These are phyloP conservation scores for Labrus mixtus DNA, from an alignment of 2,113 vertebrate species.

Conservation along the genomic window DNA sequence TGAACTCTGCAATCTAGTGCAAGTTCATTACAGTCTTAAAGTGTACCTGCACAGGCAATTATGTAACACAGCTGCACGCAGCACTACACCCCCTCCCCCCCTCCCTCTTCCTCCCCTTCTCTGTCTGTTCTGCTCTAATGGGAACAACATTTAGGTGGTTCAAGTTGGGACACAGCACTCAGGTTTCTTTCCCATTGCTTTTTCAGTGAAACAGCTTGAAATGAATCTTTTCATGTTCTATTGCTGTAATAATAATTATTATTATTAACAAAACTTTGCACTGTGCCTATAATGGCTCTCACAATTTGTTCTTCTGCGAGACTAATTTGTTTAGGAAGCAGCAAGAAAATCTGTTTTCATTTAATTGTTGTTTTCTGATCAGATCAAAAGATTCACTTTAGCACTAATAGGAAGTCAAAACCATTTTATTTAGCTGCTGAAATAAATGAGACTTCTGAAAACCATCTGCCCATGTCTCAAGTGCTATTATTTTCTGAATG, in stretches of 20 bases:
- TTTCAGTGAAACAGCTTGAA: conserved; percentile 2
- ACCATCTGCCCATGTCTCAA: conserved; percentile 61
- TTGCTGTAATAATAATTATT: neutral
- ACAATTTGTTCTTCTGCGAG: conserved; percentile 16
- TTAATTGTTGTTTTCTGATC: conserved; percentile 22
- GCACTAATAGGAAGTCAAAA: conserved; percentile 55
- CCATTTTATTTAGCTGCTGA: conserved; percentile 59
- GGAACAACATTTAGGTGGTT: conserved; percentile 32
- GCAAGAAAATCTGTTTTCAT: conserved; percentile 57
- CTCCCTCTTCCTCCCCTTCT: neutral
- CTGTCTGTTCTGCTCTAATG: conserved; percentile 22
- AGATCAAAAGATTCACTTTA: conserved; percentile 60
- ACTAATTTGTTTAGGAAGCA: conserved; percentile 30
- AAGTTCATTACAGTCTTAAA: conserved; percentile 30
- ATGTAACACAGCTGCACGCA: conserved; percentile 12
- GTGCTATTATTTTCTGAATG: conserved; percentile 56
- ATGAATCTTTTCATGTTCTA: neutral
- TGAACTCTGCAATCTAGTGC: conserved; percentile 11
- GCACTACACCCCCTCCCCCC: neutral
- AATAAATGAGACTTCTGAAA: conserved; percentile 64
- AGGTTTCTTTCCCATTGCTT: conserved; percentile 8
- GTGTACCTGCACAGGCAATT: conserved; percentile 38
- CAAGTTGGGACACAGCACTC: conserved; percentile 39
- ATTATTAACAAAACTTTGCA: conserved; percentile 15
- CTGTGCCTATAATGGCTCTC: conserved; percentile 8